phyloP scores from a whole-genome alignment of 2,797 vertebrate species.

The Steatocranus sp. region DNA sequence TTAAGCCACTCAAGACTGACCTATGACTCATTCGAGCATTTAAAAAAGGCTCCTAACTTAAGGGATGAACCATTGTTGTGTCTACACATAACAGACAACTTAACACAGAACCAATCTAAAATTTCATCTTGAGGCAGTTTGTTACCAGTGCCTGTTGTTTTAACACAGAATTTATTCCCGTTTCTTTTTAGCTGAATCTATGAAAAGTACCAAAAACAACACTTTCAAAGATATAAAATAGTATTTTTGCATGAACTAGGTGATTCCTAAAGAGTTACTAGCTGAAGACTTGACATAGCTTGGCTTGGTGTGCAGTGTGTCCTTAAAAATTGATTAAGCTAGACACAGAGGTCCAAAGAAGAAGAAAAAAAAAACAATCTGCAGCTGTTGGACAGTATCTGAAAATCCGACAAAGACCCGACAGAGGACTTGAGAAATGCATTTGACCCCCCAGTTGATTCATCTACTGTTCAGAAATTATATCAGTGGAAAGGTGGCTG shows the following conservation, averaged over 20 bases:
- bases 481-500: not conserved
- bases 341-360: not conserved
- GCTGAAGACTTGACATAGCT: not conserved
- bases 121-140: not conserved
- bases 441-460: not conserved
- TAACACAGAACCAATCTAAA: not conserved
- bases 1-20: not conserved
- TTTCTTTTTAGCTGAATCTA: not conserved
- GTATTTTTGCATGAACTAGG: not conserved
- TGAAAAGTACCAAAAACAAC: not conserved
- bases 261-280: not conserved
- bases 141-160: not conserved
- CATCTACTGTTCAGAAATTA: not conserved
- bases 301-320: not conserved
- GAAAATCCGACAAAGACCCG: not conserved
- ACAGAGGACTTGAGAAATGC: not conserved
- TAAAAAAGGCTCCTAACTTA: not conserved
- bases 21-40: not conserved
- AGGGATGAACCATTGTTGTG: not conserved
- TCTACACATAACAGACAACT: not conserved
- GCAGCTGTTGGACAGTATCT: not conserved
- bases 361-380: not conserved
- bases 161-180: not conserved
- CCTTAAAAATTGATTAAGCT: not conserved
- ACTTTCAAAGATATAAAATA: not conserved